A percentile compares a stretch with the other conserved stretches of the same genome.
Evolutionary conservation across 2,113 vertebrate species (phyloP).

Genomic region (Rattus norvegicus): GRCr8 NC_086023.1:144203501-144204000

Average conservation of each 20-base stretch:
- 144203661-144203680: background rate
- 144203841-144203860: background rate
- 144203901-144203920: background rate
- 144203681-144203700: background rate
- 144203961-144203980: background rate
- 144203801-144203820: background rate
- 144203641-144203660: background rate
- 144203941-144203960: background rate
- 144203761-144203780: background rate
- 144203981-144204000: background rate
- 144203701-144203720: background rate
- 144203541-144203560: background rate
- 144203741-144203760: background rate
- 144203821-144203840: background rate
- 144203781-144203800: background rate
- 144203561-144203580: background rate
- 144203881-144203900: background rate
- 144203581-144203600: background rate
- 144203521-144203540: no score
- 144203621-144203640: background rate
- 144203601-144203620: background rate
- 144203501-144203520: background rate
- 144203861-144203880: background rate
- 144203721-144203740: background rate
- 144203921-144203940: background rate